Evolutionary conservation across 1,140 invertebrate genomes (phyloP), one percentile per base, ranked within the genome.

Genomic region (Dreissena rostriformis): DNA sequence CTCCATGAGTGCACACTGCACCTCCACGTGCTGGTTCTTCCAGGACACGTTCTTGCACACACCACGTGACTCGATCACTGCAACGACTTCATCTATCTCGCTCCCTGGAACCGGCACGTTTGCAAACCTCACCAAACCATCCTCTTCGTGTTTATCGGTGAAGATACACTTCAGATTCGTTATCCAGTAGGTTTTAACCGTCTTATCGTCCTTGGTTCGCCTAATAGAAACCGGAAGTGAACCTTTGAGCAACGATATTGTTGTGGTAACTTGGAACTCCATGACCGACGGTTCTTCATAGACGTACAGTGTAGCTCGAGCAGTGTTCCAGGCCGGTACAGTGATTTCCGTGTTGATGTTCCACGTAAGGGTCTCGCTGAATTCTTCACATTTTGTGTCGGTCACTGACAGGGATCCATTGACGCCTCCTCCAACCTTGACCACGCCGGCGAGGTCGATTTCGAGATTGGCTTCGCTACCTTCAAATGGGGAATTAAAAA

Each of bases 21-120:
- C 82, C 61, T 77, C 19, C 49, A 83, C 82, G 49, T 83, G 82
- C 24, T 83, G 82, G 29, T 83, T 83, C 67, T 70, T 83, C 8
- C 39, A 83, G 5, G 72, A 67, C n/a, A 76, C 52, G 22, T 76
- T 71, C 26, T 51, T 83, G 26, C 82, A 83, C 5, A 77, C 66
- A 26, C 82, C 82, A 71, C 67, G 72, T 22, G 82, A 61, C 6
- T 19, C 22, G 22, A 61, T 61, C 11, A n/a, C 22, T 11, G 22
- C 57, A n/a, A 61, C 22, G 22, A 61, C 57, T 61, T 61, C 57
- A 61, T 61, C 57, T 61, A 61, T 61, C 22, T 61, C 57, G 22
- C 57, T 61, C 57, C 57, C 57, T 61, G 39, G 39, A 39, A 39
- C 39, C 4, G 2, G 2, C 39, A 39, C 39, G 39, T 39, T 39